phyloP scores from a whole-genome alignment of 92 coral and sea anemone genomes.

The Zoanthus gigantus region DNA sequence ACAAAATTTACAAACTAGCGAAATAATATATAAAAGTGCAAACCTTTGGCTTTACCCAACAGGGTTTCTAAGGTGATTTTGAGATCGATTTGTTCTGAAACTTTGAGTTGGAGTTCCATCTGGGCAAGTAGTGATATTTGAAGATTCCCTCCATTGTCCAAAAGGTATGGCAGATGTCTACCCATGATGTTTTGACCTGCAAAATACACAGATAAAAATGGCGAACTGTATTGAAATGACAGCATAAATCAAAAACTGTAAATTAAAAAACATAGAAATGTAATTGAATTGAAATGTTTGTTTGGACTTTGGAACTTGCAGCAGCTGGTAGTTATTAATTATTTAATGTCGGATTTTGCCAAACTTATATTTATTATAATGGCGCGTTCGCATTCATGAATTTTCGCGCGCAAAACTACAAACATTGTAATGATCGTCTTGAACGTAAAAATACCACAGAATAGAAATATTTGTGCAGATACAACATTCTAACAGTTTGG shows the following conservation, averaged over 20 bases:
- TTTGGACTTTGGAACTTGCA: slow-evolving; percentile 14
- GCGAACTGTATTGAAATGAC: slow-evolving; percentile 23
- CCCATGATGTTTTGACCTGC: slow-evolving; percentile 26
- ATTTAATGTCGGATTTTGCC: slow-evolving; percentile 5
- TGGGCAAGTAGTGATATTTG: slow-evolving; percentile 25
- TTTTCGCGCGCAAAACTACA: slow-evolving; percentile 15
- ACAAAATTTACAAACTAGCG: slow-evolving; percentile 20
- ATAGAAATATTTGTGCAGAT: slow-evolving; percentile 14
- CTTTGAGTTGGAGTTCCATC: slow-evolving; percentile 26
- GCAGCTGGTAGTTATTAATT: slow-evolving; percentile 6
- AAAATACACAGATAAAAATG: slow-evolving; percentile 15
- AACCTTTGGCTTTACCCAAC: slow-evolving; percentile 28
- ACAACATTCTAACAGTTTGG: slow-evolving; percentile 17
- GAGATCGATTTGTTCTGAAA: slow-evolving; percentile 19
- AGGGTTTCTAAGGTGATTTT: slow-evolving; percentile 27
- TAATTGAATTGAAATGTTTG: slow-evolving; percentile 13
- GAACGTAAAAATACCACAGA: slow-evolving; percentile 29
- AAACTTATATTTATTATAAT: background rate
- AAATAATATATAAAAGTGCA: slow-evolving; percentile 14
- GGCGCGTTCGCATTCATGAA: background rate
- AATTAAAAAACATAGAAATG: slow-evolving; percentile 25
- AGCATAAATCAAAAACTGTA: slow-evolving; percentile 26
- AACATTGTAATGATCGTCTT: slow-evolving; percentile 6
- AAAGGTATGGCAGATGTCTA: slow-evolving; percentile 26
- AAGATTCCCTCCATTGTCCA: slow-evolving; percentile 27